phyloP scores from a whole-genome alignment of 1,140 invertebrate genomes.

The Acromyrmex echinatior region DNA sequence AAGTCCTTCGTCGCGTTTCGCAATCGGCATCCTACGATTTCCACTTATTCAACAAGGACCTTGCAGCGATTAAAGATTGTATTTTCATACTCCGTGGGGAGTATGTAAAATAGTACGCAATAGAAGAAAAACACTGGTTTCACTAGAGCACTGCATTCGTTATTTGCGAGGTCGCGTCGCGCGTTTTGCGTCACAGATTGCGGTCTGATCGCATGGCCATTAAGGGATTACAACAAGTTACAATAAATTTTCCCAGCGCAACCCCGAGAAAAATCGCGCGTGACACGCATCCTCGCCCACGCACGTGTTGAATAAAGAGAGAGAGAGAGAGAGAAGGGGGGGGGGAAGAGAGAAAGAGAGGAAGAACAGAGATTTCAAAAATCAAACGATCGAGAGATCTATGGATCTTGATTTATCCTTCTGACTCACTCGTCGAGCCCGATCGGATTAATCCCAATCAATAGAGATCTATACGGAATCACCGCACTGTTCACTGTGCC shows the following conservation, averaged over 20 bases:
- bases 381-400: neutral
- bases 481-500: conserved; percentile 54
- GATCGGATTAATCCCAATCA: conserved; percentile 1
- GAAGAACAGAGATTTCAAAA: neutral
- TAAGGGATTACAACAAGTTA: conserved; percentile 1
- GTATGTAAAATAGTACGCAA: neutral
- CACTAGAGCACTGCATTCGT: conserved; percentile 14
- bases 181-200: conserved; percentile 40
- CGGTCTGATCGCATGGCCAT: neutral
- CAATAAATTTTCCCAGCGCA: neutral
- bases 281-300: conserved; percentile 37
- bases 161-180: neutral
- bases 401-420: neutral
- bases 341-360: neutral
- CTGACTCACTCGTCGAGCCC: conserved; percentile 29
- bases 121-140: conserved; percentile 1
- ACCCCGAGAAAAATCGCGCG: conserved; percentile 22
- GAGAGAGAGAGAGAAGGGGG: too few species aligned
- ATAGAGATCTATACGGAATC: neutral
- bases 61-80: neutral
- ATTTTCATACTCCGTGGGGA: neutral
- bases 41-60: neutral
- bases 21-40: neutral
- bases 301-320: conserved; percentile 32
- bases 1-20: neutral